These are phyloP conservation scores for Cariama cristata DNA, from an alignment of 2,113 vertebrate species.

Conservation along the genomic window DNA sequence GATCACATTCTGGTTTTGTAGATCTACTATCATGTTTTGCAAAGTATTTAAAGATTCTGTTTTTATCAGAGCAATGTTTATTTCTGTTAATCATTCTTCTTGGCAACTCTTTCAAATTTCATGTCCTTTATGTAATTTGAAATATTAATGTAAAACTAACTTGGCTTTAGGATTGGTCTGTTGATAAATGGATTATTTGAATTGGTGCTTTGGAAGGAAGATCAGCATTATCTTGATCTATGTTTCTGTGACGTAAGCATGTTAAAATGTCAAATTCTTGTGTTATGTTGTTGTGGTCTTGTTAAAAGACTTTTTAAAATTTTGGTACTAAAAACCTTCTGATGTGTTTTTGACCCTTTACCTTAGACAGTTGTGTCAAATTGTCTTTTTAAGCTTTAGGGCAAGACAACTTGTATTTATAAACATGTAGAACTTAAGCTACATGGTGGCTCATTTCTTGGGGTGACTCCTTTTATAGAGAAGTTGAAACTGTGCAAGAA, in stretches of 20 bases:
- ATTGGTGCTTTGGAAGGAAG: neutral
- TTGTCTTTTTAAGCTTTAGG: neutral
- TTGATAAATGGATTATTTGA: neutral
- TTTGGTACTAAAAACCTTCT: neutral
- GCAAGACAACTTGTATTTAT: neutral
- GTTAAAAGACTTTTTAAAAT: neutral
- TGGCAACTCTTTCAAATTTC: neutral
- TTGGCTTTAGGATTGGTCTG: neutral
- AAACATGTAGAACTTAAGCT: neutral
- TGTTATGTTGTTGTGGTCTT: neutral
- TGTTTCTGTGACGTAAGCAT: neutral
- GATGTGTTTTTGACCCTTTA: neutral
- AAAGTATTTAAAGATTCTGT: neutral
- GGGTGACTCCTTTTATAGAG: neutral
- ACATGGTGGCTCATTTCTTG: rapidly evolving
- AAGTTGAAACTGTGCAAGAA: neutral
- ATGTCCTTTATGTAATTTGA: neutral
- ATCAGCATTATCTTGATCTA: neutral
- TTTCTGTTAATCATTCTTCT: neutral
- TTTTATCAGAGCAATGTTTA: neutral
- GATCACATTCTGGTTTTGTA: neutral
- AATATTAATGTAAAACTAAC: neutral
- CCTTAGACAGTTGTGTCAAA: neutral
- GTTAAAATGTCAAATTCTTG: neutral
- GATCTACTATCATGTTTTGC: neutral